Base-by-base conservation (phyloP, 1,140 invertebrate genomes). In the Pseudomyrmex pallidus region DNA sequence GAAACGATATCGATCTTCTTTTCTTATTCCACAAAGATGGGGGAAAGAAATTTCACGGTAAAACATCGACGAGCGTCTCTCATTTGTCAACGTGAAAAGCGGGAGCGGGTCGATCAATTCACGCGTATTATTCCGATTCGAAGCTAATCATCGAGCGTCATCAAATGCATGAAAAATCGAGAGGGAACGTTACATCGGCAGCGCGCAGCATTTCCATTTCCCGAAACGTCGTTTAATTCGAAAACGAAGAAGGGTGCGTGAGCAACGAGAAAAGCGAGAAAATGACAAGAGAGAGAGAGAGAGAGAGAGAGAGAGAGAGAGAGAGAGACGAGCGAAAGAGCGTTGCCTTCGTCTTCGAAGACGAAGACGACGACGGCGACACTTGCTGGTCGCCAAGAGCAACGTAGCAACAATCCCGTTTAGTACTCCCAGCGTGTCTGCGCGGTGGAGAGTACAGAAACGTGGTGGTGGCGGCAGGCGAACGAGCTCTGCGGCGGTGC, bases 331-430 rank as follows among this genome's bases (percentile, higher is more conserved):
- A 25, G 61, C 17, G 61, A 25, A 56, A 20, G 46, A 82, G 77
- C 76, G 87, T 61, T 52, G 82, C 66, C 66, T 83, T 35, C 66
- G 54, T 80, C 46, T 84, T 78, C 87, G 64, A 88, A 73, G 84
- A 85, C 87, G 77, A 85, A 59, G 77, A 85, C 86, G 86, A 84
- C 84, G 82, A 84, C 84, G 88, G 84, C 86, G 89, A 90, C 86
- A 90, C 88, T 90, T 87, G 87, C 90, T 90, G 91, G 91, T 93
- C 92, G 91, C 90, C 92, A 93, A 91, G 91, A 93, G 92, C 92
- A 93, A 93, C 92, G 90, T 90, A 90, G 90, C 90, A 91, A 92
- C 91, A 93, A 92, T 91, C 90, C 90, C 90, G 90, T 92, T 92
- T 92, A 91, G 90, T 91, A 89, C 90, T 90, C 84, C 82, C 84